Base-by-base conservation (phyloP, 2,888 invertebrate genomes). In the Limnephilus auricula region DNA sequence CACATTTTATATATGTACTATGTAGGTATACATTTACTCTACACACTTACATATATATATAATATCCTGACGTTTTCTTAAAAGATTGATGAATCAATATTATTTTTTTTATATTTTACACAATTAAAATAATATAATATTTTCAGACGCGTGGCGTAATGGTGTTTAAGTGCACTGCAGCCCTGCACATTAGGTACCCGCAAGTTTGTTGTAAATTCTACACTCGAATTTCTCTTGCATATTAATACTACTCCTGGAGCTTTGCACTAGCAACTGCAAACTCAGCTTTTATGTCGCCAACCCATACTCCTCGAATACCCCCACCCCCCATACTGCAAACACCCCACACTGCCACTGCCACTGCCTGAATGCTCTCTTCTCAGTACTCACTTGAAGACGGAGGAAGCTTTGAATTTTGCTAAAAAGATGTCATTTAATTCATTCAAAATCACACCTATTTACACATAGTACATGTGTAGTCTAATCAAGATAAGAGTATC, bases 161-260 rank as follows among this genome's bases (percentile, higher is more conserved):
- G 0, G 82, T 82, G 82, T 82, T 82, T 32, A 25, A 82, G 82
- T 34, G 82, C 34, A 82, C 6, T 82, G 25, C 82, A 32, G 34
- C 32, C 82, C 82, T 32, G 25, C 82, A 32, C 82, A 34, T 82
- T 31, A 37, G 34, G 34, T 37, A 82, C 13, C 82, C 82, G 25
- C 82, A 82, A 82, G 25, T 37, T 34, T 82, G 82, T 82, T 82
- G 82, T 37, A 82, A 37, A 82, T 82, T 82, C 82, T 34, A 37
- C 82, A 82, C 32, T 34, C 34, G 34, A 82, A 82, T 34, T 82
- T 37, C 82, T 82, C 82, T 34, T 32, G 32, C 32, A 34, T 34
- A 82, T 34, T 82, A 82, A 82, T 18, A 82, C 34, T 32, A 34
- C 25, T 32, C 34, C 34, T 32, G 34, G 25, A 82, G 82, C 82